These are phyloP conservation scores for Antrozous pallidus DNA, from an alignment of 2,797 vertebrate species.

Conservation along the genomic window DNA sequence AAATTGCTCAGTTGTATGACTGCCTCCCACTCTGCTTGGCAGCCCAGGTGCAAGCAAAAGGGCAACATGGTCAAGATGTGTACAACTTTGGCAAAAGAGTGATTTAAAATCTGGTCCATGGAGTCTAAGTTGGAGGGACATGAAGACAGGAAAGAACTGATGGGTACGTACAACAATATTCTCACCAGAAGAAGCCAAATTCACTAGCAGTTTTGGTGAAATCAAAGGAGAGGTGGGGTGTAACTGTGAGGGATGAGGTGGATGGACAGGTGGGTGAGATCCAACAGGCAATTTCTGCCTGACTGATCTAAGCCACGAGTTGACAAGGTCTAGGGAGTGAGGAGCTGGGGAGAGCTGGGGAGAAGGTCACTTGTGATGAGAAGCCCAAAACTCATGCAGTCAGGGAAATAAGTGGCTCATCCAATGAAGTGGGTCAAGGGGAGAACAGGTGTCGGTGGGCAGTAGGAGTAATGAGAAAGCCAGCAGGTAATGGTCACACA, in stretches of 20 bases:
- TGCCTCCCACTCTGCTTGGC: not conserved
- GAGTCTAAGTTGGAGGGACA: not conserved
- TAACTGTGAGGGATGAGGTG: not conserved
- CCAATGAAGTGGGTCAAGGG: not conserved
- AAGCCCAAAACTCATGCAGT: not conserved
- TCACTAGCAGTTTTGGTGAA: not conserved
- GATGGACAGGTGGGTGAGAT: not conserved
- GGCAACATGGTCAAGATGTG: not conserved
- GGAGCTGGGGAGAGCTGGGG: not conserved
- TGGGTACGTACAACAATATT: not conserved
- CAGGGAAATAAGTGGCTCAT: not conserved
- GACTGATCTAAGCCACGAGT: not conserved
- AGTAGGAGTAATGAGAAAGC: not conserved
- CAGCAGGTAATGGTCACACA: not conserved
- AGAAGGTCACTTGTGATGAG: not conserved
- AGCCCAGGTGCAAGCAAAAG: not conserved
- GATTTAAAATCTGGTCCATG: not conserved
- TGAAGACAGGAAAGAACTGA: not conserved
- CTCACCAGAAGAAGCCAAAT: no score
- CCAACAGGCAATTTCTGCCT: not conserved
- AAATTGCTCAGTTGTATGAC: not conserved
- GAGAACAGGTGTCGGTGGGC: not conserved
- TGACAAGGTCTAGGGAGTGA: not conserved
- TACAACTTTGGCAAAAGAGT: not conserved
- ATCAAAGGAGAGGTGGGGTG: not conserved